Conservation (phyloP, 2,113 vertebrate species). For the Podarcis muralis region DNA sequence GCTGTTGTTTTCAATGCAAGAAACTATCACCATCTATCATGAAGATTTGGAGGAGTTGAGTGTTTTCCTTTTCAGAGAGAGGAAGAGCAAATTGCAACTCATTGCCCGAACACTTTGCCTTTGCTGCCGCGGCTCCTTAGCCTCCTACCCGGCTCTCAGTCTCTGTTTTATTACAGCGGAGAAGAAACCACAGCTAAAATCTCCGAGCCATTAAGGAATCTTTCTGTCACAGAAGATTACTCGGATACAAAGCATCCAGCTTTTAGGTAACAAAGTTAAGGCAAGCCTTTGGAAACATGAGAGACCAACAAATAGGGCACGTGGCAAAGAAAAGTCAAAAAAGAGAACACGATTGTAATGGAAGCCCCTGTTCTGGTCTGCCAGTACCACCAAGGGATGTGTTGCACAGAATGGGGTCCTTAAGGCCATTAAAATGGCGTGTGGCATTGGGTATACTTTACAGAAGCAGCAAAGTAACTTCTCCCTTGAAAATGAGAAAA, state of each 20-base stretch:
- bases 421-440: background rate
- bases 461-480: slow-evolving; percentile 14
- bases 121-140: background rate
- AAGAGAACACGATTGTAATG: background rate
- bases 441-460: background rate
- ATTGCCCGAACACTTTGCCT: background rate
- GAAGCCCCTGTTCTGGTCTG: background rate
- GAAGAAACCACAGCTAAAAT: slow-evolving; percentile 34
- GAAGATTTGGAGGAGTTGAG: background rate
- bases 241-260: slow-evolving; percentile 26
- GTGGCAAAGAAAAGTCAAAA: background rate
- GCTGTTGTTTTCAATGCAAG: background rate
- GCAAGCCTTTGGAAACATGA: slow-evolving; percentile 11
- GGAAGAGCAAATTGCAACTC: background rate
- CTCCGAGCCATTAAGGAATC: background rate
- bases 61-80: background rate
- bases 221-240: slow-evolving; percentile 21
- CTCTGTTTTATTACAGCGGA: background rate
- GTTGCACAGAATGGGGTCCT: background rate
- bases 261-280: slow-evolving; percentile 29
- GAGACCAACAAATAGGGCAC: slow-evolving; percentile 15
- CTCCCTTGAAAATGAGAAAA: background rate
- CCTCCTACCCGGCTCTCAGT: background rate
- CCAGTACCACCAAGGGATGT: background rate
- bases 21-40: background rate